These are phyloP conservation scores for Drosophila neotestacea DNA, from an alignment of 2,888 invertebrate genomes.

Conservation along the genomic window DNA sequence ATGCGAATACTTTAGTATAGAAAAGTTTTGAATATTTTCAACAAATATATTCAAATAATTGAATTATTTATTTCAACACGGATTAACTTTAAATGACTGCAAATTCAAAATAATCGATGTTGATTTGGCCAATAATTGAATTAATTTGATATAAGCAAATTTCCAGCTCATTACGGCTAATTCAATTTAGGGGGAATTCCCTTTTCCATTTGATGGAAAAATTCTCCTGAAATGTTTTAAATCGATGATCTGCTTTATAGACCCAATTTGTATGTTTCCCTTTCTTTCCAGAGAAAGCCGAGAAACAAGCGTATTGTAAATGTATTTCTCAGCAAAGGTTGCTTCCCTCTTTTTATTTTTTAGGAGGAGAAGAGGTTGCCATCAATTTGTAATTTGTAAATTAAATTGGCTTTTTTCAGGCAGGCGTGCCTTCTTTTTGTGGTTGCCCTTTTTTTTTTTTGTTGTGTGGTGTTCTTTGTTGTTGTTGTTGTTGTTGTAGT, in stretches of 20 bases:
- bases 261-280: constrained; percentile 19
- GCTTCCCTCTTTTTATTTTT: not conserved
- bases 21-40: too few relatives aligned
- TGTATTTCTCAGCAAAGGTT: constrained; percentile 27
- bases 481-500: constrained; percentile 9
- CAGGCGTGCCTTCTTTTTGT: constrained; percentile 38
- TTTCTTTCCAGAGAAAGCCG: not conserved
- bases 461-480: not conserved
- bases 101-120: constrained; percentile 11
- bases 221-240: constrained; percentile 22
- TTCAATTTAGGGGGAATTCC: constrained; percentile 8
- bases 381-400: constrained; percentile 76
- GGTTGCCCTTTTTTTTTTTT: constrained; percentile 15
- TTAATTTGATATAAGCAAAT: constrained; percentile 18
- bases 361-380: constrained; percentile 8
- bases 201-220: not conserved
- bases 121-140: constrained; percentile 23
- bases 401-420: constrained; percentile 64
- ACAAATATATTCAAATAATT: too few relatives aligned
- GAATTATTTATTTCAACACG: not conserved
- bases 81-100: not conserved
- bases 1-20: too few relatives aligned
- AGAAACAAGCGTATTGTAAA: constrained; percentile 10
- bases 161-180: constrained; percentile 26
- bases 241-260: constrained; percentile 45